Conservation (phyloP, 2,888 invertebrate species). For the Anthophora plumipes region DNA sequence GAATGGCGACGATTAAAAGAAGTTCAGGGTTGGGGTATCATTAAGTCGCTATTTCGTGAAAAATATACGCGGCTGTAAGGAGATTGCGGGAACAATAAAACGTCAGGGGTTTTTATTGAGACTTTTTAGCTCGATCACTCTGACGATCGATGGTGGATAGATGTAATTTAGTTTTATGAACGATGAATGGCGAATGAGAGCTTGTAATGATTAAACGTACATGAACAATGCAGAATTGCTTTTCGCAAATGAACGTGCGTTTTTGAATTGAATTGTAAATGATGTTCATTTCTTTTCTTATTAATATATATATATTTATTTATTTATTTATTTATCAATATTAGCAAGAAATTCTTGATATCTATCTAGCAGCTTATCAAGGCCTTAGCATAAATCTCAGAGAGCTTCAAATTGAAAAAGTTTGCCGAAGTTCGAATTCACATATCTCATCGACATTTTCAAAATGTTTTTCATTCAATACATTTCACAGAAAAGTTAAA, state of each 20-base stretch:
- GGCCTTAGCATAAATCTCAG: too few species aligned
- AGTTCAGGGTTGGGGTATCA: background rate
- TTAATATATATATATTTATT: too few species aligned
- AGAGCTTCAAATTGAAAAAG: too few species aligned
- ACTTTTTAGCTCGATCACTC: background rate
- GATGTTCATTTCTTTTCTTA: too few species aligned
- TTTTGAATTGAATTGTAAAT: background rate
- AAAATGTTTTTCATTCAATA: too few species aligned
- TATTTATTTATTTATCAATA: too few species aligned
- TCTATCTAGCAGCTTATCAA: too few species aligned
- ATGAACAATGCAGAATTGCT: background rate
- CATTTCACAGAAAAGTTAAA: too few species aligned
- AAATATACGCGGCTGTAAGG: background rate
- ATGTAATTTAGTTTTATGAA: background rate
- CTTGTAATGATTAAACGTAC: background rate
- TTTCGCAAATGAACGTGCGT: background rate
- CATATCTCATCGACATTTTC: too few species aligned
- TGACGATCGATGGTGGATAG: conserved; percentile 11
- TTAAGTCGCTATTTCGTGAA: background rate
- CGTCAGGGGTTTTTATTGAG: background rate
- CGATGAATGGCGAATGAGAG: background rate
- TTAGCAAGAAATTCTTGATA: too few species aligned
- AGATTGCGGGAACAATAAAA: background rate
- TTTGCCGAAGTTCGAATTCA: too few species aligned
- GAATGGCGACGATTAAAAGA: conserved; percentile 35